Conservation (phyloP, 2,797 vertebrate genomes). For the Pangasius krempfi region DNA sequence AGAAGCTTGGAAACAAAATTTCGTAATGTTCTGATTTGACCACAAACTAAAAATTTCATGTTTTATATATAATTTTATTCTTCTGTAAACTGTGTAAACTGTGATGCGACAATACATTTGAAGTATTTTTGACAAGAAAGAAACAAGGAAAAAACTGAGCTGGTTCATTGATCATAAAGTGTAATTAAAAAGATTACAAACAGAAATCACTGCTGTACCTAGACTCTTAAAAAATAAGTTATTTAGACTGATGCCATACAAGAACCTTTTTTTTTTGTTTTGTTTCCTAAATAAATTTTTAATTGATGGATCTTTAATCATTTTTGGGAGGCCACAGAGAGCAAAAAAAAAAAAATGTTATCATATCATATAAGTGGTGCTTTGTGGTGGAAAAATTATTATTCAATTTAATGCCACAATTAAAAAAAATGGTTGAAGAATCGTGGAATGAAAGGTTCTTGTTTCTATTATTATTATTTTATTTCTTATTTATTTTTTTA, state of each 20-base stretch:
- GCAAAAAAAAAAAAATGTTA: not conserved
- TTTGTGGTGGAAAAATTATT: not conserved
- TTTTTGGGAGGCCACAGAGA: not conserved
- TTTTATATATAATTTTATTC: not conserved
- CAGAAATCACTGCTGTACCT: not conserved
- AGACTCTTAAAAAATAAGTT: not conserved
- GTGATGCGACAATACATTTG: not conserved
- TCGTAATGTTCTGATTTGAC: not conserved
- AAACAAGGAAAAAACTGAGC: not conserved
- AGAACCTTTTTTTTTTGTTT: not conserved
- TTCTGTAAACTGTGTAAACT: not conserved
- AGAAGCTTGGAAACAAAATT: not conserved
- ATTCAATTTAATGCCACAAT: not conserved
- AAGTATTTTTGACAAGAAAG: not conserved
- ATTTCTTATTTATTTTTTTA: not conserved
- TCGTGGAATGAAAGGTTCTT: not conserved
- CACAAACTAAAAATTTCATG: not conserved
- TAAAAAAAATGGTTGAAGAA: not conserved
- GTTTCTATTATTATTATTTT: not conserved
- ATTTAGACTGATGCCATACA: not conserved
- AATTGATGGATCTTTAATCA: not conserved
- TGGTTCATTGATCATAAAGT: no score
- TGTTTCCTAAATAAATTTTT: not conserved
- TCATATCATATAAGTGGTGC: not conserved
- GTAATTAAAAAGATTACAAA: not conserved